Evolutionary conservation across 2,113 vertebrate species (phyloP).

Genomic region (Semicossyphus pulcher): DNA sequence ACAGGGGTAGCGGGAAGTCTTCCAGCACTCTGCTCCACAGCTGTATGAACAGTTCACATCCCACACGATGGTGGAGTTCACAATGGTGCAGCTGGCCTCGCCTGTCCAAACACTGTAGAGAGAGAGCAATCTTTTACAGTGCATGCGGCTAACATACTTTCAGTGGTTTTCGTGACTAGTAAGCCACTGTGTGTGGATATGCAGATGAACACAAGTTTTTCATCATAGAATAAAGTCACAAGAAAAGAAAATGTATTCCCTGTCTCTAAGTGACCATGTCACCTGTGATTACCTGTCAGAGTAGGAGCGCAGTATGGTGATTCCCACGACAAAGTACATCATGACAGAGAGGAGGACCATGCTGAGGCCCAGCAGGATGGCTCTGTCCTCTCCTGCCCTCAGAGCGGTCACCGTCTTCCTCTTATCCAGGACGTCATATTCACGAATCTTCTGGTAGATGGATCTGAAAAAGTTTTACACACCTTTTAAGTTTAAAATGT

Average conservation of each 20-base stretch:
- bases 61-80: slow-evolving; percentile 90
- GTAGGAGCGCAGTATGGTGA: slow-evolving; percentile 92
- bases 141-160: neutral
- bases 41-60: slow-evolving; percentile 93
- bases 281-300: slow-evolving; percentile 88
- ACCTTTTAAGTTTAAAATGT: no score
- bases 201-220: neutral
- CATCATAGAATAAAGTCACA: no score
- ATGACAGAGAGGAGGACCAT: slow-evolving; percentile 94
- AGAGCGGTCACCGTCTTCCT: slow-evolving; percentile 95
- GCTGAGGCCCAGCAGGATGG: slow-evolving; percentile 91
- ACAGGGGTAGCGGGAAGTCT: slow-evolving; percentile 91
- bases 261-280: neutral
- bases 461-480: slow-evolving; percentile 81
- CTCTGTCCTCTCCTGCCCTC: slow-evolving; percentile 94
- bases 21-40: slow-evolving; percentile 93
- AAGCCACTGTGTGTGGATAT: neutral
- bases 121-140: neutral
- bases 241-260: neutral
- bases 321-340: slow-evolving; percentile 96
- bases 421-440: slow-evolving; percentile 93
- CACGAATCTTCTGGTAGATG: slow-evolving; percentile 94
- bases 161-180: neutral
- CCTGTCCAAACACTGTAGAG: slow-evolving; percentile 90
- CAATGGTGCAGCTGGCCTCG: slow-evolving; percentile 88